Evolutionary conservation across 2,888 invertebrate species (phyloP).

Genomic region (Physocephala rufipes): DNA sequence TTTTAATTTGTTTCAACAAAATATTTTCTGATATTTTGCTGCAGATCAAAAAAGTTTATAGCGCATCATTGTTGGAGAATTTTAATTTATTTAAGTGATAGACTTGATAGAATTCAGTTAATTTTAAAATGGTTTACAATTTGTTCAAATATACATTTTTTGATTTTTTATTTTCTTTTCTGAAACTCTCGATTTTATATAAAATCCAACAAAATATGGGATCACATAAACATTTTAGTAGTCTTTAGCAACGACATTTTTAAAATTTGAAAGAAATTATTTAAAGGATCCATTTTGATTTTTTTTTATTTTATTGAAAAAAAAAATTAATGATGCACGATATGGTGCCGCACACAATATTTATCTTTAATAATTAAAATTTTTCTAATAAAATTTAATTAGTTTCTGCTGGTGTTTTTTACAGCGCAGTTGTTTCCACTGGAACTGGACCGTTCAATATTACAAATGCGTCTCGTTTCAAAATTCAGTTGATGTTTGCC

Average conservation of each 20-base stretch:
- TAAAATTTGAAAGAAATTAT: slow-evolving; percentile 51
- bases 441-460: too few species aligned
- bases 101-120: not conserved
- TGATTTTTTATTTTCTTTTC: not conserved
- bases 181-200: not conserved
- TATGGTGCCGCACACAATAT: not conserved
- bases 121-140: not conserved
- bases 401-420: not conserved
- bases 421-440: not conserved
- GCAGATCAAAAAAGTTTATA: too few species aligned
- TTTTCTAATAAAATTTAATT: not conserved
- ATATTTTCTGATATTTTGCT: too few species aligned
- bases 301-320: not conserved
- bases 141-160: not conserved
- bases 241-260: slow-evolving; percentile 54
- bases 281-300: slow-evolving; percentile 58
- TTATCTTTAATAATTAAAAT: not conserved
- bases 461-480: slow-evolving; percentile 16
- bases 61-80: too few species aligned
- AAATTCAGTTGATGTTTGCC: slow-evolving; percentile 46
- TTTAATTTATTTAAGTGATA: not conserved
- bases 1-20: too few species aligned
- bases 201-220: slow-evolving; percentile 43
- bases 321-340: not conserved
- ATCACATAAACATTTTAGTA: slow-evolving; percentile 58